Evolutionary conservation across 1,140 invertebrate genomes (phyloP).

Genomic region (Carcinoscorpius rotundicauda): DNA sequence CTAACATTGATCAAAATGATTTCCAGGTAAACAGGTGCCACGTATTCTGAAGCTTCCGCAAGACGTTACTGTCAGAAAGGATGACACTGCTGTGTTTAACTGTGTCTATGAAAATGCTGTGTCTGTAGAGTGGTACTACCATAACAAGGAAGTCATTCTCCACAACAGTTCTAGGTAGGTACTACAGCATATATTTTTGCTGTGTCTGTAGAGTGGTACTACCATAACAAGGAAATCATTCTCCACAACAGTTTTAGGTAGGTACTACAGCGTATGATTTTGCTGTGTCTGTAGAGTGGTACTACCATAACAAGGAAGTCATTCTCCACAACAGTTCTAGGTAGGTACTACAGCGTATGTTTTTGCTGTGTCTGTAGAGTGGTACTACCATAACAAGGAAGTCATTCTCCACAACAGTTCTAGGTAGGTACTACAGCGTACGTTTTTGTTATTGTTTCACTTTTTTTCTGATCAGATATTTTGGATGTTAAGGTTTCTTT

Average conservation of each 20-base stretch:
- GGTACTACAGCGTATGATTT: too few relatives aligned
- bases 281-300: constrained; percentile 52
- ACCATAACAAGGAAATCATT: constrained; percentile 39
- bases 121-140: constrained; percentile 51
- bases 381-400: constrained; percentile 46
- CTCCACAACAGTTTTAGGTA: constrained; percentile 47
- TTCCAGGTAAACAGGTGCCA: too few relatives aligned
- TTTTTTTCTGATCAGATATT: too few relatives aligned
- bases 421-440: too few relatives aligned
- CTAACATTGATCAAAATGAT: too few relatives aligned
- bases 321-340: constrained; percentile 47
- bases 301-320: constrained; percentile 40
- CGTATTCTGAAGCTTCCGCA: constrained; percentile 34
- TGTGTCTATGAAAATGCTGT: constrained; percentile 51
- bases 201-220: constrained; percentile 52
- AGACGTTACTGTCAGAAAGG: constrained; percentile 42
- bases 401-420: constrained; percentile 45
- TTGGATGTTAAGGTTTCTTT: too few relatives aligned
- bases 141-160: constrained; percentile 39
- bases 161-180: constrained; percentile 45
- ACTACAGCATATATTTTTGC: constrained; percentile 24
- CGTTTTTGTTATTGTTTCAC: too few relatives aligned
- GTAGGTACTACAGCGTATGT: constrained; percentile 26
- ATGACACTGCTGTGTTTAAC: constrained; percentile 42
- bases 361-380: constrained; percentile 44